These are phyloP conservation scores for Charaxes varanes DNA, from an alignment of 1,140 invertebrate species.

Conservation along the genomic window DNA sequence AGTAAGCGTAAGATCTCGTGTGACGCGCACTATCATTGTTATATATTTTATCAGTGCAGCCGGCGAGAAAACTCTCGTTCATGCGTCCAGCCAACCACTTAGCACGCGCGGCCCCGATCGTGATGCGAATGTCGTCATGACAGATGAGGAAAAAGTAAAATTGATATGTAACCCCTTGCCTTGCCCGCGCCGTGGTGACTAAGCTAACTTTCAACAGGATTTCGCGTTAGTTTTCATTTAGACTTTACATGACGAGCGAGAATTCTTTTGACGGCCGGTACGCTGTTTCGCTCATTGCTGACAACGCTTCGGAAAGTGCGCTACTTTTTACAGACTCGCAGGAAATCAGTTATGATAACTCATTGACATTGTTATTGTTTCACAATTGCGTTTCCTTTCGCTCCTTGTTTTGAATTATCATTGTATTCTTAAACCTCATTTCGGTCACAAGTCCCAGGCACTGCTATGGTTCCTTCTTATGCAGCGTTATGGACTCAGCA, in stretches of 20 bases:
- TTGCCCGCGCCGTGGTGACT: constrained; percentile 42
- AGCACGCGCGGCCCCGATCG: constrained; percentile 62
- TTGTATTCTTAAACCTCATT: too few species aligned
- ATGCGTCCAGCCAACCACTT: constrained; percentile 38
- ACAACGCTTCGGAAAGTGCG: too few species aligned
- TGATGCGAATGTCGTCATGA: constrained; percentile 59
- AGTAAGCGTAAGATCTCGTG: constrained; percentile 22
- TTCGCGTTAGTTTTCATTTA: constrained; percentile 40
- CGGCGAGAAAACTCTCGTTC: constrained; percentile 30
- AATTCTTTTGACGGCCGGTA: constrained; percentile 5
- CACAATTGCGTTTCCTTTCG: too few species aligned
- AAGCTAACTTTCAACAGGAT: constrained; percentile 68
- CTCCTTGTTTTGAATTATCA: too few species aligned
- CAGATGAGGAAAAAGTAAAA: constrained; percentile 68
- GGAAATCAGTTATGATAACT: too few species aligned
- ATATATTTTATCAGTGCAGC: constrained; percentile 28
- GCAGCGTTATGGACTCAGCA: too few species aligned
- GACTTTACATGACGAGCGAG: constrained; percentile 19
- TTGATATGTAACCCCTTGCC: constrained; percentile 52
- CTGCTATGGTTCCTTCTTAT: too few species aligned
- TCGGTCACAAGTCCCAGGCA: too few species aligned
- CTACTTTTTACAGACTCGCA: too few species aligned
- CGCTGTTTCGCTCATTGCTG: too few species aligned
- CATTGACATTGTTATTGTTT: too few species aligned
- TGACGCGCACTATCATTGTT: constrained; percentile 26